Evolutionary conservation across 53 echinoderm and acorn worm species (phyloP), one percentile per base, ranked within the genome.

Genomic region (Henricia sp.): DNA sequence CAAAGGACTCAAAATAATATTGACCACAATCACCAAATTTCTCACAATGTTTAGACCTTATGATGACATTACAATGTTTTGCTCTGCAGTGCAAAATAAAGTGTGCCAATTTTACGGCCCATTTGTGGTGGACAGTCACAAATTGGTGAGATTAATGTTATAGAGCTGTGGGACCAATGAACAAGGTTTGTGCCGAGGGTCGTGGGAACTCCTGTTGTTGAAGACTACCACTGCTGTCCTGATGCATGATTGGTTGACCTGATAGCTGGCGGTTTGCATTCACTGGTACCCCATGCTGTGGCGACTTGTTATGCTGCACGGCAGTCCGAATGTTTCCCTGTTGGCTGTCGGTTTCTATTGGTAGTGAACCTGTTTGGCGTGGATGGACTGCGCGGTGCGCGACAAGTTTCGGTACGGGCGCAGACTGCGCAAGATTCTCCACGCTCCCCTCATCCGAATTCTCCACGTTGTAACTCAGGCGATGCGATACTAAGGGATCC

Each of bases 81-180:
- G 26, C 56, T 26, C 21, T 21, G 56, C 26, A 1, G 8, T 9
- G 21, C 56, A 1, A 2, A 11, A 24, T 55, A 23, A 25, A 1
- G 11, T 0, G 21, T 26, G 29, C 11, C 26, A 0, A 32, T 32
- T 65, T 62, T 44, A 44, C 13, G 44, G 6, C 13, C 13, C 13
- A 44, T 13, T 6, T 44, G 13, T 13, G 6, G 44, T 9, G 13
- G 44, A 9, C 44, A 44, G 6, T 44, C 44, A 9, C 6, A 44
- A 44, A 44, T 13, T 44, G 44, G 28, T 1, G 41, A 19, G 10
- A 26, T 44, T 29, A 17, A 17, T 6, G 33, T 71, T 72, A 91
- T 40, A 91, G 78, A 32, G 91, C 87, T 17, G 91, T 91, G 43
- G 91, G 91, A 33, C 91, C 91, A 60, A 91, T 91, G 57, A 91